phyloP scores from a whole-genome alignment of 2,113 vertebrate genomes.

The Esox niger region DNA sequence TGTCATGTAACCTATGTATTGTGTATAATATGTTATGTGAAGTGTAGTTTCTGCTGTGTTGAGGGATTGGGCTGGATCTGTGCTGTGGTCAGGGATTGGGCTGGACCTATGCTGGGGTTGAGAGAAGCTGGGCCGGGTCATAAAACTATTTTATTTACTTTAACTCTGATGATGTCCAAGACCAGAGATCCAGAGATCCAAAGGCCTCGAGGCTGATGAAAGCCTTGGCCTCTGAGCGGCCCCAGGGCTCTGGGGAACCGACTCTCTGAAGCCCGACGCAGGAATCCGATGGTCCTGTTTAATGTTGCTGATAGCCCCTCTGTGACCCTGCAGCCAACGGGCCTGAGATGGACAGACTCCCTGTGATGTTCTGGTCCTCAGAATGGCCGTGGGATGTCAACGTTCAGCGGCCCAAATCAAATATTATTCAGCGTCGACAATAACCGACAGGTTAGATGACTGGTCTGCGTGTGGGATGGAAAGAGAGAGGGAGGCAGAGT shows the following conservation, averaged over 20 bases:
- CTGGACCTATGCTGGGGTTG: constrained; percentile 18
- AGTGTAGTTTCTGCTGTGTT: constrained; percentile 4
- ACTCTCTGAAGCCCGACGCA: background rate
- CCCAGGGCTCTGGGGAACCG: constrained; percentile 22
- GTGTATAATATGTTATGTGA: background rate
- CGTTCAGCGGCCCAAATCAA: too few relatives aligned
- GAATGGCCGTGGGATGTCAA: too few relatives aligned
- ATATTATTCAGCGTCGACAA: too few relatives aligned
- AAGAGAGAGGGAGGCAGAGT: too few relatives aligned
- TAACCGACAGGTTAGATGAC: too few relatives aligned
- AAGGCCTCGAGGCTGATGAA: constrained; percentile 35
- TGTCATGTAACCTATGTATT: background rate
- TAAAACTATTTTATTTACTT: constrained; percentile 47
- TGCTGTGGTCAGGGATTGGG: constrained; percentile 28
- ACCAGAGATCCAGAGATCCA: constrained; percentile 9
- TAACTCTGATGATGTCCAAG: constrained; percentile 48
- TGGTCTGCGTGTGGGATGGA: too few relatives aligned
- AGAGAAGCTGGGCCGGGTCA: background rate
- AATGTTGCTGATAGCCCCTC: constrained; percentile 42
- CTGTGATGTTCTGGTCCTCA: too few relatives aligned
- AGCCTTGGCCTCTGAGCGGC: background rate
- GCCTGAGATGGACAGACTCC: constrained; percentile 48
- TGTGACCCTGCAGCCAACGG: constrained; percentile 47
- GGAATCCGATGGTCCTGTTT: constrained; percentile 16
- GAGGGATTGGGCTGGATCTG: constrained; percentile 11